Evolutionary conservation across 1,140 invertebrate species (phyloP), one percentile per base, ranked within the genome.

Genomic region (Ceratina calcarata): DNA sequence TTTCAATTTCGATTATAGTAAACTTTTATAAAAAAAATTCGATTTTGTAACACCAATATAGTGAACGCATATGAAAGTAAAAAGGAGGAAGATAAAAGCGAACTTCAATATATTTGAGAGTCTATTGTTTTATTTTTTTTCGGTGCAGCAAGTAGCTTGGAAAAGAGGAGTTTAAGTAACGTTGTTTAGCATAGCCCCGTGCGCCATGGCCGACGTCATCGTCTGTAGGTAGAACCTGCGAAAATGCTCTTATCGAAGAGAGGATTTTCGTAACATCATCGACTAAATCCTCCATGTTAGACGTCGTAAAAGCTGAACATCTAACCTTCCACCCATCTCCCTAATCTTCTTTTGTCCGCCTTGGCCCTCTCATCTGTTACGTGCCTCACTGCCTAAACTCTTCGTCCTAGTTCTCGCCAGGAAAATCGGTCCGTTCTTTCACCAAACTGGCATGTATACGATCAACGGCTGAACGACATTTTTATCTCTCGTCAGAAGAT

Each of bases 221-320:
- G 27, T 13, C 15, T 6, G 2, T 62, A 68, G 57, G 22, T 24
- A 71, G 83, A 75, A 78, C 37, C 64, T 53, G 55, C 24, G 72
- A 76, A 68, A 83, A 66, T 81, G 75, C 60, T 67, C 73, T 85
- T 81, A 78, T 69, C 75, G 58, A 27, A 49, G 53, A 60, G 69
- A 75, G 51, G 78, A 85, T 84, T 84, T 85, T 74, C 78, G 51
- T 62, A 75, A 80, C 78, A 80, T 75, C 16, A 24, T 49, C 73
- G 49, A 62, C 45, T 75, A 79, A 85, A 85, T 85, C 65, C 66
- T 73, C 27, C 53, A 37, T 27, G 57, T 49, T 66, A 75, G 72
- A 75, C 65, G 69, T 66, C 71, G 66, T 57, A 37, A 65, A 18
- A 66, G 53, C 72, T 67, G 65, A 83, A 77, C 77, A 78, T 57